These are phyloP conservation scores for Sycophila texana DNA, from an alignment of 2,888 invertebrate species.

Conservation along the genomic window DNA sequence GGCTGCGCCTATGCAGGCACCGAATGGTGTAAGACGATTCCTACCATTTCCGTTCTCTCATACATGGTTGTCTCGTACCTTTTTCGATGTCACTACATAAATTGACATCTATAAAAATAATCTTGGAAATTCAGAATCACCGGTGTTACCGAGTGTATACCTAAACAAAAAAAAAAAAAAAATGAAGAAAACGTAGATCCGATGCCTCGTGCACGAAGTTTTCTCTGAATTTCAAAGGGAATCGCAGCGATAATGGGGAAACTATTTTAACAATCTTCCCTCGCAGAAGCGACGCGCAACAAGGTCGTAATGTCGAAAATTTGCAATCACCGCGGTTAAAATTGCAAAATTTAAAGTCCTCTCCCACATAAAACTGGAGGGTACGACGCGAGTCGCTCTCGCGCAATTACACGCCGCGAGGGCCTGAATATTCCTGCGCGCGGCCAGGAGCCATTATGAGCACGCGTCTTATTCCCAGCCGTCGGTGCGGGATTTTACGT, in stretches of 20 bases:
- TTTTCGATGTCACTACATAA: neutral
- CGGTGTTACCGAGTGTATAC: too few relatives aligned
- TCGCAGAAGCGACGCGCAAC: constrained; percentile 9
- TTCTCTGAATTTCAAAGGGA: too few relatives aligned
- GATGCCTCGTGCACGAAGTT: too few relatives aligned
- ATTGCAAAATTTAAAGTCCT: constrained; percentile 32
- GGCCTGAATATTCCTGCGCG: constrained; percentile 5
- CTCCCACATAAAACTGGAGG: constrained; percentile 33
- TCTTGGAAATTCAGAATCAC: too few relatives aligned
- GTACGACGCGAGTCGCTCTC: constrained; percentile 9
- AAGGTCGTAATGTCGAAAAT: constrained; percentile 39
- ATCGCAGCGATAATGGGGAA: too few relatives aligned
- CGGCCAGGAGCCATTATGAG: constrained; percentile 41
- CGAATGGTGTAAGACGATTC: neutral
- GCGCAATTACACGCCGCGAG: constrained; percentile 31
- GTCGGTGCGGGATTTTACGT: constrained; percentile 28
- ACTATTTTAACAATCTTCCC: neutral
- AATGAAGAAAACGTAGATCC: too few relatives aligned
- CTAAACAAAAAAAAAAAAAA: too few relatives aligned
- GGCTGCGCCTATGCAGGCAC: neutral
- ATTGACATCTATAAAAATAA: too few relatives aligned
- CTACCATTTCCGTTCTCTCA: constrained; percentile 14
- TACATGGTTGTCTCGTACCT: neutral
- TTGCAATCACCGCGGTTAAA: constrained; percentile 29
- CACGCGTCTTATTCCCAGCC: constrained; percentile 35